These are phyloP conservation scores for Tethea ocularis DNA, from an alignment of 2,888 invertebrate genomes.

Conservation along the genomic window DNA sequence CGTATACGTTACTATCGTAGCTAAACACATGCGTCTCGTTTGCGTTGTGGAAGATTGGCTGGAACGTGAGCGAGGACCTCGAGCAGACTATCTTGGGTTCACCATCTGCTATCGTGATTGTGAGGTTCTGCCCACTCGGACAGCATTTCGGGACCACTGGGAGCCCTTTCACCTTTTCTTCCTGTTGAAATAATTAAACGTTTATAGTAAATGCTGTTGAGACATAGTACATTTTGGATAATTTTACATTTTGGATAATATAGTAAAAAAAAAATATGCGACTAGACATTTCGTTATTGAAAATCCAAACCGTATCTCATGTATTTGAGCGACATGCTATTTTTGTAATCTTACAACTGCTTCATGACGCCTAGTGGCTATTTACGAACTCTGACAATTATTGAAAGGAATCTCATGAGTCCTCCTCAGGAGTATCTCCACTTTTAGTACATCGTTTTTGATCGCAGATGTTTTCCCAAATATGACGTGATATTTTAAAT, in stretches of 20 bases:
- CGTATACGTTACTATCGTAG: conserved; percentile 74
- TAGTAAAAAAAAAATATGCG: not conserved
- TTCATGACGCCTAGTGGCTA: conserved; percentile 3
- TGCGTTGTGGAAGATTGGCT: conserved; percentile 79
- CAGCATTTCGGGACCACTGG: conserved; percentile 82
- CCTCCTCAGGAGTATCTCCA: not conserved
- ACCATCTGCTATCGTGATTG: conserved; percentile 56
- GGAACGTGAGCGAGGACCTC: conserved; percentile 68
- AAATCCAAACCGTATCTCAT: not conserved
- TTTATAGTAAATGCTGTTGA: conserved; percentile 6
- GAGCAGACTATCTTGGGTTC: conserved; percentile 58
- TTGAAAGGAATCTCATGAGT: not conserved
- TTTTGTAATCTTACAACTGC: not conserved
- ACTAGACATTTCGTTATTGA: not conserved
- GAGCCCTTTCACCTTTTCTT: conserved; percentile 67
- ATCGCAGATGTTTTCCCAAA: conserved; percentile 32
- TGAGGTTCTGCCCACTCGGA: conserved; percentile 76
- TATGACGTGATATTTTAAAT: conserved; percentile 49
- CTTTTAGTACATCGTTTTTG: conserved; percentile 12
- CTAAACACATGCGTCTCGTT: conserved; percentile 78
- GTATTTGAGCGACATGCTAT: not conserved
- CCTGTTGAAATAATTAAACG: conserved; percentile 32
- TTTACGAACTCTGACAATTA: conserved; percentile 4
- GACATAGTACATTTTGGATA: too few species aligned
- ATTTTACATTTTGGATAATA: too few species aligned